Evolutionary conservation across 1,140 invertebrate genomes (phyloP).

Genomic region (Drosophila rufa): DNA sequence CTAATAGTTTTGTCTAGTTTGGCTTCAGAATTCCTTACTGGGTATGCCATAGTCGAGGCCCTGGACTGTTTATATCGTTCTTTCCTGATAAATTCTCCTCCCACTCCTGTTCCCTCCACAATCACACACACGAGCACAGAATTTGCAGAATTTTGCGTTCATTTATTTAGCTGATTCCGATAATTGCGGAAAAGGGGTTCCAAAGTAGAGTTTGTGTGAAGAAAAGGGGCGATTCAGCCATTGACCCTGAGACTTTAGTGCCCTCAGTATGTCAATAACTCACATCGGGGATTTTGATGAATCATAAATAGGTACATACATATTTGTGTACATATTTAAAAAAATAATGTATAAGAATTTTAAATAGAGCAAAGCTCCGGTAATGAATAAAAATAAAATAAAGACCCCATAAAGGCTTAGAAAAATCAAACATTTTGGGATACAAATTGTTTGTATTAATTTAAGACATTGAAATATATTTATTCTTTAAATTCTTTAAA

Average conservation of each 20-base stretch:
- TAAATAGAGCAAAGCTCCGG: no score
- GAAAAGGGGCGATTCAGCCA: slow-evolving; percentile 19
- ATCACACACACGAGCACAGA: slow-evolving; percentile 5
- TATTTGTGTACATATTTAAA: no score
- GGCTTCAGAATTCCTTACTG: not conserved
- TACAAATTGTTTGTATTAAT: no score
- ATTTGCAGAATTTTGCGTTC: slow-evolving; percentile 50
- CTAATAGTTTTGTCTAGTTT: no score
- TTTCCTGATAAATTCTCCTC: slow-evolving; percentile 13
- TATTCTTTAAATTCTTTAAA: no score
- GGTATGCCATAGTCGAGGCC: not conserved
- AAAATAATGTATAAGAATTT: not conserved
- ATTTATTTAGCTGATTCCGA: slow-evolving; percentile 39
- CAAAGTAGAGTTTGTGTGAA: not conserved
- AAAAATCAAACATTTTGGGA: no score
- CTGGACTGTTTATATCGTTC: not conserved
- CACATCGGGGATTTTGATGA: not conserved
- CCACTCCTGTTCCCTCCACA: not conserved
- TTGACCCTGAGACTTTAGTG: slow-evolving; percentile 46
- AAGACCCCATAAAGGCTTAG: no score
- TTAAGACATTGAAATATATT: no score
- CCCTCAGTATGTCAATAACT: slow-evolving; percentile 1
- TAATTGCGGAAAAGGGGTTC: slow-evolving; percentile 12
- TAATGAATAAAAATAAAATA: no score
- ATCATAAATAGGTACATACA: not conserved